These are phyloP conservation scores for Macrostomum cliftonense DNA, from an alignment of 2,888 invertebrate genomes.

Conservation along the genomic window DNA sequence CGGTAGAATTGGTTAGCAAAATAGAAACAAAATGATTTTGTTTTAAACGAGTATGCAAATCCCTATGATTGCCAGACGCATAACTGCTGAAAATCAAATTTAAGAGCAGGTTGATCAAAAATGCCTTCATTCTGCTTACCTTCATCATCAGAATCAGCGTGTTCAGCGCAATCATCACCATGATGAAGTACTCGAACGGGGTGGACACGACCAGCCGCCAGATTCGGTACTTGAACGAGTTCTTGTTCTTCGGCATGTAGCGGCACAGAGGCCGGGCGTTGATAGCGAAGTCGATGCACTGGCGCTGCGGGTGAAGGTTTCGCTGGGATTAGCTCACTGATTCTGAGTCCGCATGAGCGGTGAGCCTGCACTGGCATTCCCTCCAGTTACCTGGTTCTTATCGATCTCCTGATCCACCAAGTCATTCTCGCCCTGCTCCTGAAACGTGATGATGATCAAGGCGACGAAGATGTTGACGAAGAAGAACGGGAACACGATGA, in stretches of 20 bases:
- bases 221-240: conserved; percentile 91
- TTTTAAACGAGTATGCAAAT: too few relatives aligned
- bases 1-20: too few relatives aligned
- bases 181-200: conserved; percentile 98
- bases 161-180: conserved; percentile 97
- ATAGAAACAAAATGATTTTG: too few relatives aligned
- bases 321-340: too few relatives aligned
- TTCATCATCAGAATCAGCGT: conserved; percentile 99
- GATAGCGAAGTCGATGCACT: conserved; percentile 99
- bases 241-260: conserved; percentile 87
- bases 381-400: conserved; percentile 98
- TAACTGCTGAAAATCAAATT: too few relatives aligned
- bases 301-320: conserved; percentile 61
- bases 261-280: conserved; percentile 90
- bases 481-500: conserved; percentile 99
- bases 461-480: conserved; percentile 99
- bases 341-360: too few relatives aligned
- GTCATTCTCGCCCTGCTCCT: conserved; percentile 99
- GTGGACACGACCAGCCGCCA: conserved; percentile 96
- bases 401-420: conserved; percentile 97
- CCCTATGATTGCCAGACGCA: too few relatives aligned
- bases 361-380: too few relatives aligned
- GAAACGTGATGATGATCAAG: conserved; percentile 99
- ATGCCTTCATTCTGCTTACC: too few relatives aligned
- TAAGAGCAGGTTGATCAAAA: too few relatives aligned